Evolutionary conservation across 37 sponge, comb jelly and placozoan species (phyloP), one percentile per base, ranked within the genome.

Genomic region (Halisarca cf. caerulea): DNA sequence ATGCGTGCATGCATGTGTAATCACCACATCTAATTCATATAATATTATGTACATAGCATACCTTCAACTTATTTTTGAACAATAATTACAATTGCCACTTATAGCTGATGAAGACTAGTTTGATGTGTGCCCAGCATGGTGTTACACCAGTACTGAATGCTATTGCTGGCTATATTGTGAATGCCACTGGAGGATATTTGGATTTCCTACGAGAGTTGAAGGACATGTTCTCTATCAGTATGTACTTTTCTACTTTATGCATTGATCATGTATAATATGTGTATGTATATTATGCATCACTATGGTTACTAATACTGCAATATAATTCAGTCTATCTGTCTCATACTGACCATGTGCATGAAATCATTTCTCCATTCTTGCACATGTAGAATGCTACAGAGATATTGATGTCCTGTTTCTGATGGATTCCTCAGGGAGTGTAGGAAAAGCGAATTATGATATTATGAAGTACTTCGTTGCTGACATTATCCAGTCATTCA

Each of bases 361-460:
- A 55, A 20, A 20, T 55, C 57, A 15, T 64, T 23, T 64, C 66
- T 64, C 66, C n/a, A n/a, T n/a, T n/a, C n/a, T 24, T n/a, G 9
- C 66, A 14, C 23, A 64, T n/a, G 23, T 27, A 64, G 66, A 27
- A 24, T 64, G 66, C 66, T 24, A 8, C 14, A 18, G 66, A 9
- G 66, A 64, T 64, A 24, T 64, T 64, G 8, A 64, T 23, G 27
- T 64, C 23, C 14, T 64, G 66, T 64, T 64, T 64, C 8, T 64
- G 25, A 25, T 64, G 66, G 66, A 64, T 23, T 64, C 66, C 66
- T 64, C 66, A 24, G 66, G 66, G 23, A 64, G 66, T 27, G 23
- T 64, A 24, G 27, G 66, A 18, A 24, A 18, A 64, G 23, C 25
- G 14, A 64, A 64, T 27, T 64, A 24, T 64, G 66, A 64, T 18